These are phyloP conservation scores for Alsophila aescularia DNA, from an alignment of 2,888 invertebrate genomes.

Conservation along the genomic window DNA sequence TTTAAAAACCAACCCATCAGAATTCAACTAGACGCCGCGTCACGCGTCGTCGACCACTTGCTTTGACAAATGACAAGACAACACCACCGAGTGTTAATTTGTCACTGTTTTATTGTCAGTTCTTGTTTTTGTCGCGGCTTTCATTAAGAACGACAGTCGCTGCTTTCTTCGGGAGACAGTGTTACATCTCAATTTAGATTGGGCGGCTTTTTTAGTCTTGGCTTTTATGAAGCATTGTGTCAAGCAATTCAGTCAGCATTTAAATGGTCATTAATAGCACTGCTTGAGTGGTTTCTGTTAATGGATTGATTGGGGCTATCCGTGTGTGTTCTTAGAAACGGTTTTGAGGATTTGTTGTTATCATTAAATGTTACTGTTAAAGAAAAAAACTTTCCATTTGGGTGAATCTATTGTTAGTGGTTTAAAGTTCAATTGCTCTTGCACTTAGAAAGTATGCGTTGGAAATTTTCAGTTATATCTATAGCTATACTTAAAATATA, in stretches of 20 bases:
- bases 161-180: conserved; percentile 33
- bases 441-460: background rate
- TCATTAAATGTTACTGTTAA: conserved; percentile 1
- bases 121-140: conserved; percentile 31
- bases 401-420: background rate
- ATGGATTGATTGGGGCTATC: conserved; percentile 26
- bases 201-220: conserved; percentile 19
- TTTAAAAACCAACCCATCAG: conserved; percentile 36
- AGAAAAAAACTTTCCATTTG: background rate
- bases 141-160: conserved; percentile 39
- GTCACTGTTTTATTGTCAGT: conserved; percentile 44
- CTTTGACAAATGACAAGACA: conserved; percentile 54
- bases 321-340: conserved; percentile 18
- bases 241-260: conserved; percentile 28
- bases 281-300: conserved; percentile 15
- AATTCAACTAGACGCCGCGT: conserved; percentile 39
- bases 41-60: conserved; percentile 37
- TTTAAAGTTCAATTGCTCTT: background rate
- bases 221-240: conserved; percentile 27
- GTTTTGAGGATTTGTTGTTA: conserved; percentile 17
- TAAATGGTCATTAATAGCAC: conserved; percentile 38
- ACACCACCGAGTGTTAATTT: conserved; percentile 48
- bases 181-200: conserved; percentile 38
- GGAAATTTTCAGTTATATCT: too few species aligned
- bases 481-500: too few species aligned